These are phyloP conservation scores for Drosophila sturtevanti DNA, from an alignment of 1,140 invertebrate species.

Conservation along the genomic window DNA sequence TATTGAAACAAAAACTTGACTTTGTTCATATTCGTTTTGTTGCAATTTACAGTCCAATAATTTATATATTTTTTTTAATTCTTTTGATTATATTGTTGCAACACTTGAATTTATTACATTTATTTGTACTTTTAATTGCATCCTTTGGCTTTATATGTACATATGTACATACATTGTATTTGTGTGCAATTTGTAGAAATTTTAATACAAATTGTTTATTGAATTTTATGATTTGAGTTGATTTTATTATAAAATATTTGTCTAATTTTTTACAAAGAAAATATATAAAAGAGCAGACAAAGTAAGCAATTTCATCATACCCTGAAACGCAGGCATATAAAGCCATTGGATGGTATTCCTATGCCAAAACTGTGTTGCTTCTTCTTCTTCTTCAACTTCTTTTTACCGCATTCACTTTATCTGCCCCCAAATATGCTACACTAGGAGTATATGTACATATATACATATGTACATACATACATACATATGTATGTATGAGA, in stretches of 20 bases:
- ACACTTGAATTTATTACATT: neutral
- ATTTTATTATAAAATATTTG: neutral
- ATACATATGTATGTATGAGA: too few relatives aligned
- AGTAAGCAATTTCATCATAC: neutral
- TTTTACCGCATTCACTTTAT: neutral
- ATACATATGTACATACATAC: too few relatives aligned
- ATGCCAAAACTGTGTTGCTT: neutral
- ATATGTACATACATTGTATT: neutral
- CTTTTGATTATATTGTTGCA: neutral
- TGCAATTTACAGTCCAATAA: too few relatives aligned
- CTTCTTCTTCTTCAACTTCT: neutral
- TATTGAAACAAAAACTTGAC: too few relatives aligned
- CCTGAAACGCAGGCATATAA: neutral
- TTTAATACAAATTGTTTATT: neutral
- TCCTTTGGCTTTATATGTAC: neutral
- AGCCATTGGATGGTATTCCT: constrained; percentile 44
- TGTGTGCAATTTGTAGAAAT: neutral
- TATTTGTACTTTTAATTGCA: neutral
- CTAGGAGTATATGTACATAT: too few relatives aligned
- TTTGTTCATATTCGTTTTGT: too few relatives aligned
- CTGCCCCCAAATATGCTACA: too few relatives aligned
- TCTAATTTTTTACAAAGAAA: neutral
- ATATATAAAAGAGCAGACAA: too few relatives aligned
- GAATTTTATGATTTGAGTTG: neutral
- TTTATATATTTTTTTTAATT: too few relatives aligned